Conservation (phyloP, 1,140 invertebrate species). For the Tetramorium alpestre region DNA sequence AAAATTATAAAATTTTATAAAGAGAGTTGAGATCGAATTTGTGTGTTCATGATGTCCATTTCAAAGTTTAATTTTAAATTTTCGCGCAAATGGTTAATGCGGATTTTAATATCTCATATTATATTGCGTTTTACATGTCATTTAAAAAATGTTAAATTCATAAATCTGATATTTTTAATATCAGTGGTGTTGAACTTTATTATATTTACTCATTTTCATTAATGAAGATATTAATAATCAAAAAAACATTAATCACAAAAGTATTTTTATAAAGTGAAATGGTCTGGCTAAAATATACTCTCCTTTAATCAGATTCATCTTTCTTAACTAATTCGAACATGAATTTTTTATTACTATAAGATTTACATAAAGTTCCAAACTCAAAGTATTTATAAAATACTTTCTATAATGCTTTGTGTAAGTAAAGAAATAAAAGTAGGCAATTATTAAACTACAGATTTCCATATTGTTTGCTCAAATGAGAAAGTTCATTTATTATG, state of each 20-base stretch:
- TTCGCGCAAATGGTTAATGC: conserved; percentile 10
- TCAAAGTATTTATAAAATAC: neutral
- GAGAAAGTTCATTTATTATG: neutral
- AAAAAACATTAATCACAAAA: neutral
- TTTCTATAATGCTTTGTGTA: too few species aligned
- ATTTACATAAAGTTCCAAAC: neutral
- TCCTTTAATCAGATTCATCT: neutral
- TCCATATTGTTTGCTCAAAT: neutral
- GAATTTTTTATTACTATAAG: neutral
- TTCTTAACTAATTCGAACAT: neutral
- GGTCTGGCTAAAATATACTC: neutral
- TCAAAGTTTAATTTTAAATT: conserved; percentile 36
- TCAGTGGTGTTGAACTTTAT: neutral
- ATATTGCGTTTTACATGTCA: conserved; percentile 29
- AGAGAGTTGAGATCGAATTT: neutral
- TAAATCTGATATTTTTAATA: conserved; percentile 26
- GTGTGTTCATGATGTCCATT: conserved; percentile 3
- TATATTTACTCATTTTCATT: conserved; percentile 8
- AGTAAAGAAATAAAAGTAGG: neutral
- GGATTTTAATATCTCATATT: conserved; percentile 31
- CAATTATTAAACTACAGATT: neutral
- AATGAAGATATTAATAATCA: conserved; percentile 10
- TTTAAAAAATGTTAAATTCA: conserved; percentile 18
- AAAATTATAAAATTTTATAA: conserved; percentile 42
- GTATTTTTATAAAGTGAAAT: neutral